Percentiles rank a stretch among this genome's conserved stretches.
Evolutionary conservation across 2,888 invertebrate species (phyloP).

Genomic region (Mythimna impura): DNA sequence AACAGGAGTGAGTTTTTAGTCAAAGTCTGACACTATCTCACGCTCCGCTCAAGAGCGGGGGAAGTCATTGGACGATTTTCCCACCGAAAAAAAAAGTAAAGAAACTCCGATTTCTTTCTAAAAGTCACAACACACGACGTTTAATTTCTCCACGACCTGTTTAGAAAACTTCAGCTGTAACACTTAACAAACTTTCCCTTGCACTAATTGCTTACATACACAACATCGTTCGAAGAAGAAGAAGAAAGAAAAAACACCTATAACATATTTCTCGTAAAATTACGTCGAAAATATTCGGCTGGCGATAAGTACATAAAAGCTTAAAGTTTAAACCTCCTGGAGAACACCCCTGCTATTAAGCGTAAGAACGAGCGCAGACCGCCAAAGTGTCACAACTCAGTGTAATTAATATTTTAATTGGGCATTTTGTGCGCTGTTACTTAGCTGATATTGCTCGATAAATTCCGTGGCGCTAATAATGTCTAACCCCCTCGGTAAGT

Average conservation of each 20-base stretch:
- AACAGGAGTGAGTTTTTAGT: no score
- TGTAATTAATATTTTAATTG: constrained; percentile 91
- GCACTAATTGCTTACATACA: constrained; percentile 23
- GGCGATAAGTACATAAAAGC: constrained; percentile 69
- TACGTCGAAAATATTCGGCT: constrained; percentile 64
- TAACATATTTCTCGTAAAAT: constrained; percentile 56
- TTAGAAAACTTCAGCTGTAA: constrained; percentile 21
- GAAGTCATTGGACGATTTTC: no score
- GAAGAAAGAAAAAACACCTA: constrained; percentile 54
- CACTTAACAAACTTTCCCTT: constrained; percentile 33
- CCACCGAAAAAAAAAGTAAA: no score
- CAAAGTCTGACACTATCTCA: no score
- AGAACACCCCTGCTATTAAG: constrained; percentile 74
- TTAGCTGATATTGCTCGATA: constrained; percentile 88
- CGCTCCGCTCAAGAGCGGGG: no score
- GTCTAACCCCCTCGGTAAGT: constrained; percentile 75
- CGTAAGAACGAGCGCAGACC: constrained; percentile 76
- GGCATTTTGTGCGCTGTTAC: constrained; percentile 88
- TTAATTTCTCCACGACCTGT: constrained; percentile 12
- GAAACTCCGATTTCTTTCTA: not conserved
- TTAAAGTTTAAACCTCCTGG: constrained; percentile 66
- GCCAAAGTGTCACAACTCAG: constrained; percentile 85
- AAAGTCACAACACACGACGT: not conserved
- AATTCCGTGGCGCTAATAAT: constrained; percentile 86
- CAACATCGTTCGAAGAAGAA: constrained; percentile 9